phyloP scores from a whole-genome alignment of 2,888 invertebrate species.

The Stenoptilia bipunctidactyla region DNA sequence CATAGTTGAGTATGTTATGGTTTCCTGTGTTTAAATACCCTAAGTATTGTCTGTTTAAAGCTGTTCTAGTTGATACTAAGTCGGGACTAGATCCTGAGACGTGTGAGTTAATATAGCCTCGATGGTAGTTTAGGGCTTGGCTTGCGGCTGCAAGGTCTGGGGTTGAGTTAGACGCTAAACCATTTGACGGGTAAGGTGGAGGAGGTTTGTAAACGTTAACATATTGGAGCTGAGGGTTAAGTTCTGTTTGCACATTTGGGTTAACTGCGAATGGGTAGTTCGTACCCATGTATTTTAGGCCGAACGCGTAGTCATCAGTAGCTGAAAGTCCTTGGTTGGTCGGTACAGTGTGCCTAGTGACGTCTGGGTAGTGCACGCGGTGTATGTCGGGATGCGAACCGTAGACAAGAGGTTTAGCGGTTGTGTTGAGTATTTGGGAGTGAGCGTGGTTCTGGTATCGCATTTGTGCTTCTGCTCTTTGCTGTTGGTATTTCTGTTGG shows the following conservation, averaged over 20 bases:
- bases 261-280: constrained; percentile 54
- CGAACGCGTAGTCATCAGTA: constrained; percentile 45
- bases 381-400: constrained; percentile 85
- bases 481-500: constrained; percentile 82
- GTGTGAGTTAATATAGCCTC: constrained; percentile 63
- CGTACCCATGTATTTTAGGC: constrained; percentile 36
- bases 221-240: constrained; percentile 63
- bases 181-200: constrained; percentile 84
- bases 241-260: constrained; percentile 48
- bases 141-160: constrained; percentile 85
- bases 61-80: constrained; percentile 79
- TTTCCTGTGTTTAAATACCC: constrained; percentile 41
- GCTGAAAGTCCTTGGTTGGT: constrained; percentile 26
- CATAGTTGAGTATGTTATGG: constrained; percentile 42
- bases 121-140: constrained; percentile 64
- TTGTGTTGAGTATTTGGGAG: constrained; percentile 25
- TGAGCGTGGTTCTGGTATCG: constrained; percentile 49
- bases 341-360: constrained; percentile 65
- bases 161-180: constrained; percentile 85
- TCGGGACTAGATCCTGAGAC: constrained; percentile 85
- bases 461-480: constrained; percentile 43
- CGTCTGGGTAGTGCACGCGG: constrained; percentile 76
- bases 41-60: constrained; percentile 63
- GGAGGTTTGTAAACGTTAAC: constrained; percentile 85
- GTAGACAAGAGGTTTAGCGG: constrained; percentile 62